phyloP scores from a whole-genome alignment of 2,113 vertebrate species.

The Osmerus mordax region DNA sequence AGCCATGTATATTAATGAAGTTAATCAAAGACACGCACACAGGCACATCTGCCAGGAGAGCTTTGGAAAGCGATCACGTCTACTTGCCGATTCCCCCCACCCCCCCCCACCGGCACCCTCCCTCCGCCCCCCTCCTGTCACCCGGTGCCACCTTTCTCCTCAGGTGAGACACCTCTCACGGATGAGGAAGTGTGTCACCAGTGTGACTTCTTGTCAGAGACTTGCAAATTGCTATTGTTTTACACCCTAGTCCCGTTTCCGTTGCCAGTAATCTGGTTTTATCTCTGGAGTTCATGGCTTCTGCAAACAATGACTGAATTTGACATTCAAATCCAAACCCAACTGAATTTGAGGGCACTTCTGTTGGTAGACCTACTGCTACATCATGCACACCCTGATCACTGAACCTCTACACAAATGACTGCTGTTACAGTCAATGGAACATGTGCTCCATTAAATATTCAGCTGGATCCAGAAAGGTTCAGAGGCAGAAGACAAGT shows the following conservation, averaged over 20 bases:
- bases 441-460: slow-evolving; percentile 90
- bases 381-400: slow-evolving; percentile 36
- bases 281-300: no score
- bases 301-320: no score
- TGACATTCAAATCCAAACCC: no score
- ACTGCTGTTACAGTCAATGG: slow-evolving; percentile 87
- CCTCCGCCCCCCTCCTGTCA: slow-evolving; percentile 17
- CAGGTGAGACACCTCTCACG: slow-evolving; percentile 11
- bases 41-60: slow-evolving; percentile 58
- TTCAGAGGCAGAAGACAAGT: not conserved
- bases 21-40: slow-evolving; percentile 80
- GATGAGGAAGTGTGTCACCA: no score
- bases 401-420: slow-evolving; percentile 85
- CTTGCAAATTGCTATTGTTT: no score
- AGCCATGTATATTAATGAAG: slow-evolving; percentile 97
- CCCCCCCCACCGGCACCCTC: slow-evolving; percentile 2
- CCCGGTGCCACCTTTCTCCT: slow-evolving; percentile 14
- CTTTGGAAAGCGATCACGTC: slow-evolving; percentile 50
- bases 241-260: no score
- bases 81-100: slow-evolving; percentile 29
- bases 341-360: no score
- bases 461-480: slow-evolving; percentile 62
- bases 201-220: no score
- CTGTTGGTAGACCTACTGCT: slow-evolving; percentile 22
- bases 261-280: no score